Conservation (phyloP, 30 jellyfish, hydroid and myxozoan genomes). For the Catostylus mosaicus region DNA sequence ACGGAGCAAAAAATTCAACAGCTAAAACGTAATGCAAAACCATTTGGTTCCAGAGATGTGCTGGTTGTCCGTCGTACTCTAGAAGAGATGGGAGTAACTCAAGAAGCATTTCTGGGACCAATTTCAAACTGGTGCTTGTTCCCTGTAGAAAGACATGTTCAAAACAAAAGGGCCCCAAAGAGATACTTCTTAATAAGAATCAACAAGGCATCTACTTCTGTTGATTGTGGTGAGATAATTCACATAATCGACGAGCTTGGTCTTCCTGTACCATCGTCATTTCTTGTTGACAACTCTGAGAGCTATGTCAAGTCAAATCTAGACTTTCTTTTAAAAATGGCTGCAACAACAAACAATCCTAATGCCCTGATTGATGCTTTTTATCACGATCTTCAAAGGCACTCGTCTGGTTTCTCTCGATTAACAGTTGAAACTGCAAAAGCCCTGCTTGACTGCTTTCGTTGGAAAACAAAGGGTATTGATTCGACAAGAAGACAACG, state of each 20-base stretch:
- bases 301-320: not conserved
- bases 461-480: not conserved
- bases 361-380: conserved; percentile 31
- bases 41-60: not conserved
- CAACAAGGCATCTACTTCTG: conserved; percentile 11
- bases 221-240: not conserved
- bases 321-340: not conserved
- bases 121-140: conserved; percentile 44
- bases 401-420: conserved; percentile 2
- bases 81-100: not conserved
- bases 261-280: conserved; percentile 12
- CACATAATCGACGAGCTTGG: conserved; percentile 15
- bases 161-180: not conserved
- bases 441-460: conserved; percentile 16
- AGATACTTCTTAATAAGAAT: not conserved
- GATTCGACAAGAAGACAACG: not conserved
- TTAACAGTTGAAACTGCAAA: conserved; percentile 6
- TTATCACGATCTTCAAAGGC: conserved; percentile 1
- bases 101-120: not conserved
- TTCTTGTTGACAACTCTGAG: not conserved
- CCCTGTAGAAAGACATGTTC: conserved; percentile 14
- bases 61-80: not conserved
- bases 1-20: not conserved
- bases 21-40: not conserved
- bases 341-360: not conserved